These are phyloP conservation scores for Centruroides vittatus DNA, from an alignment of 1,140 invertebrate genomes.

Conservation along the genomic window DNA sequence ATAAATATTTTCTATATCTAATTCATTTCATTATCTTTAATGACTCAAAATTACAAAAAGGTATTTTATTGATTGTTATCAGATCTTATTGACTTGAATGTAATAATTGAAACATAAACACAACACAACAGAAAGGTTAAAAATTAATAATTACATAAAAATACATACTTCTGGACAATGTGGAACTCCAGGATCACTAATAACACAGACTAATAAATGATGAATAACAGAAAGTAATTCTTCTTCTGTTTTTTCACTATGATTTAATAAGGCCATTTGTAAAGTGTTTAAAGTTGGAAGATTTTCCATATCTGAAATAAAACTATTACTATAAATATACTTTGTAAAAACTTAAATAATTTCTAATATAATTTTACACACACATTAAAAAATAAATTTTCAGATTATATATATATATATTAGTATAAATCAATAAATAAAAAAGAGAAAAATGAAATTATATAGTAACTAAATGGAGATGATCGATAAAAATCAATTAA, in stretches of 20 bases:
- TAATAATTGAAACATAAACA: background rate
- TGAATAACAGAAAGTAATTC: slow-evolving; percentile 75
- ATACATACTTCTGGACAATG: slow-evolving; percentile 22
- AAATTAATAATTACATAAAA: slow-evolving; percentile 1
- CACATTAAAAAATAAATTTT: slow-evolving; percentile 3
- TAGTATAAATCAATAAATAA: too few relatives aligned
- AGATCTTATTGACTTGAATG: background rate
- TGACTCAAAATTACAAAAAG: background rate
- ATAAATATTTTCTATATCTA: too few relatives aligned
- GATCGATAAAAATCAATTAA: too few relatives aligned
- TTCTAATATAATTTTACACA: background rate
- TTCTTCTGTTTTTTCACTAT: slow-evolving; percentile 66
- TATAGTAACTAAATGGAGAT: too few relatives aligned
- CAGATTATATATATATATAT: background rate
- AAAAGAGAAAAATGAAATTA: too few relatives aligned
- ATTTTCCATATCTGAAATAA: slow-evolving; percentile 59
- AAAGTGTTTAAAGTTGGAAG: slow-evolving; percentile 70
- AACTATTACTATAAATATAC: background rate
- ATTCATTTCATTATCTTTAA: background rate
- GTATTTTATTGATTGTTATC: background rate
- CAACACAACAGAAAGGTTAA: background rate
- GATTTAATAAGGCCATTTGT: slow-evolving; percentile 64
- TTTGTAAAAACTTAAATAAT: too few relatives aligned
- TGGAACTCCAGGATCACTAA: slow-evolving; percentile 85
- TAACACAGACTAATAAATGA: slow-evolving; percentile 77